Evolutionary conservation across 2,113 vertebrate genomes (phyloP), one percentile per base, ranked within the genome.

Genomic region (Bettongia penicillata): DNA sequence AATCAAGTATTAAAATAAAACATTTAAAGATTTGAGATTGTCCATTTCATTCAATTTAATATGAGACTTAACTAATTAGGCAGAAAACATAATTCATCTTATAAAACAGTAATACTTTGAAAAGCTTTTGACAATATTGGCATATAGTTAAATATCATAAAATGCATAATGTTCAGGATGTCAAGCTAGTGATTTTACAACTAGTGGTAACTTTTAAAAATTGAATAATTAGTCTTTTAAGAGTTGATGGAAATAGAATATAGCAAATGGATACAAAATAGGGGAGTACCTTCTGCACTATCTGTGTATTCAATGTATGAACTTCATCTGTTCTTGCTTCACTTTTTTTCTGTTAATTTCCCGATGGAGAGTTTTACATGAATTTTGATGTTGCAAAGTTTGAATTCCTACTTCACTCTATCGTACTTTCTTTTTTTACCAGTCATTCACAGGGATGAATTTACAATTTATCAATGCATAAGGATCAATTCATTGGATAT

Each of bases 171-270:
- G 28, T 96, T 90, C 92, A 96, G 16, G 90, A 91, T 55, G 94
- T 77, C 96, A 97, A 3, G 93, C 93, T 95, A 97, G 43, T 93
- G 50, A 95, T 53, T 97, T 57, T 11, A 90, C 89, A 96, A 97
- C 93, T 97, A 91, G 96, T 91, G 90, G n/a, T 96, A 98, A 89
- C 91, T 97, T 98, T 98, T 94, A 68, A 96, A 98, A 98, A 98
- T 91, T 96, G 90, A 91, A 97, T 98, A 97, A 97, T 97, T 96
- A 92, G 92, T 94, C 91, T 90, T 97, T 97, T 96, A 97, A 92
- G 53, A 96, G 84, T 89, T 94, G 96, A 94, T 47, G 31, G 61
- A 95, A 50, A 94, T 49, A 25, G 53, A 95, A 43, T 77, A 94
- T 28, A 28, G 90, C 90, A 96, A 96, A 94, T 49, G 31, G 53